A percentile compares a stretch with the other conserved stretches of the same genome.
Evolutionary conservation across 2,113 vertebrate genomes (phyloP).

Genomic region (Mobula hypostoma): DNA sequence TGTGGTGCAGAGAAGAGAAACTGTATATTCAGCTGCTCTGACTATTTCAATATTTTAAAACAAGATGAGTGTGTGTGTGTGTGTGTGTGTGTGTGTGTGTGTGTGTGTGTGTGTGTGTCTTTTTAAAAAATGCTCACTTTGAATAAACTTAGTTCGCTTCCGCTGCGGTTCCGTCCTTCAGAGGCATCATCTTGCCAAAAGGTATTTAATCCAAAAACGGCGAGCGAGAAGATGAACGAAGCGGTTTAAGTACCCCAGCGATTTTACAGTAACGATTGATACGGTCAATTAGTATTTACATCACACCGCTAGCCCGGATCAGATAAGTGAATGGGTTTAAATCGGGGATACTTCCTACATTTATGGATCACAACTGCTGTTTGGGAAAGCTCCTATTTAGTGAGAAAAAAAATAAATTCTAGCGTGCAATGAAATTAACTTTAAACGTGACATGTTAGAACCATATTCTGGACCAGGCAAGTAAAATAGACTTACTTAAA

Average conservation of each 20-base stretch:
- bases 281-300: conserved; percentile 35
- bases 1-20: conserved; percentile 24
- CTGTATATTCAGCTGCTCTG: neutral
- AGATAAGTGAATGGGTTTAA: conserved; percentile 25
- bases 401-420: no score
- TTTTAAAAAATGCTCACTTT: neutral
- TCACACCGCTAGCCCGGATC: conserved; percentile 26
- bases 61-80: neutral
- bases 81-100: no score
- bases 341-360: neutral
- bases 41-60: neutral
- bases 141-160: conserved; percentile 17
- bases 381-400: neutral
- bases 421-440: neutral
- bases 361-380: conserved; percentile 20
- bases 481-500: conserved; percentile 59
- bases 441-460: neutral
- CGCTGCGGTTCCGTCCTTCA: neutral
- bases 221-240: neutral
- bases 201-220: conserved; percentile 1
- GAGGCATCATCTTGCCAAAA: neutral
- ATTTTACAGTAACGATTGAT: conserved; percentile 29
- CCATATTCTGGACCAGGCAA: conserved; percentile 45
- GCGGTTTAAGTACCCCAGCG: conserved; percentile 14
- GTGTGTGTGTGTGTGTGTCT: neutral